Evolutionary conservation across 2,113 vertebrate species (phyloP).

Genomic region (Melanocharis versteri): DNA sequence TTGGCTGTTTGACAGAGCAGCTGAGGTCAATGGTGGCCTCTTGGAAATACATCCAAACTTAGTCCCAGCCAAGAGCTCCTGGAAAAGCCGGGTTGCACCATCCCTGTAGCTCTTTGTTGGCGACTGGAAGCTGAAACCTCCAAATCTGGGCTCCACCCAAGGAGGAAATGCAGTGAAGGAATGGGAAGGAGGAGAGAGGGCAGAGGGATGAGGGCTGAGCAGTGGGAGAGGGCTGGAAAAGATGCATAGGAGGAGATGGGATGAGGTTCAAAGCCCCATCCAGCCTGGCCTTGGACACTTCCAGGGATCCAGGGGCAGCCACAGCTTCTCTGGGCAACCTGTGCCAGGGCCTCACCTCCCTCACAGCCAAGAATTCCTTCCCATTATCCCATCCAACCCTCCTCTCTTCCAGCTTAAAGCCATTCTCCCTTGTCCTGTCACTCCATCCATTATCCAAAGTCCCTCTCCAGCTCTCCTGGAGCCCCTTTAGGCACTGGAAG

Average conservation of each 20-base stretch:
- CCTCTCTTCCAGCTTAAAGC: background rate
- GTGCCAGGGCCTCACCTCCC: rapidly evolving
- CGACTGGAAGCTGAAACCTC: background rate
- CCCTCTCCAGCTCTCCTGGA: background rate
- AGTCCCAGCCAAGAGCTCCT: background rate
- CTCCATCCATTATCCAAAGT: rapidly evolving
- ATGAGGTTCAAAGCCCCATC: rapidly evolving
- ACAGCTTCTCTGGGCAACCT: background rate
- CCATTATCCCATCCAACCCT: background rate
- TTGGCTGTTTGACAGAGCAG: background rate
- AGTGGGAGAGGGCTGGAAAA: background rate
- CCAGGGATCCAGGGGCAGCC: background rate
- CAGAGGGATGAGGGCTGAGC: background rate
- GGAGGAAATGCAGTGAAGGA: background rate
- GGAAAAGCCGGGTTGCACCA: background rate
- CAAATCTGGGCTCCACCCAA: background rate
- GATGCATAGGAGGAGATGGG: background rate
- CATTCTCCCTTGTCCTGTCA: rapidly evolving
- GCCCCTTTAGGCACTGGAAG: background rate
- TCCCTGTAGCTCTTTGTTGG: background rate
- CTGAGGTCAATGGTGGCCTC: background rate
- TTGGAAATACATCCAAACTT: background rate
- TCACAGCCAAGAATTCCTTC: rapidly evolving
- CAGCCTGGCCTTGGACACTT: rapidly evolving
- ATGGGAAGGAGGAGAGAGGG: background rate